These are phyloP conservation scores for Campylomormyrus numenius DNA, from an alignment of 2,113 vertebrate species.

Conservation along the genomic window DNA sequence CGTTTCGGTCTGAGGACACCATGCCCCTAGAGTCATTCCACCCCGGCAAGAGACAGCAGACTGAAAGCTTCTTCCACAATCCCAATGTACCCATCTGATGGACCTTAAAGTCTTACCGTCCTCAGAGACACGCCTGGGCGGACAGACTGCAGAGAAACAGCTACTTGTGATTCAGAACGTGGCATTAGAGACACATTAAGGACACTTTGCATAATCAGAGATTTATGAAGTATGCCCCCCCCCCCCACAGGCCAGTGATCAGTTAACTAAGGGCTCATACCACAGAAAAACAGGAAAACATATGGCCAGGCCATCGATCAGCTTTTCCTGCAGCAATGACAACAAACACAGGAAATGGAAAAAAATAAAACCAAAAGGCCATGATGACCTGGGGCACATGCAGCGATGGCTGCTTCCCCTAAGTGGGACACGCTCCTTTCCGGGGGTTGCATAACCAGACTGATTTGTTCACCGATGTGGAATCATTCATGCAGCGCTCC, in stretches of 20 bases:
- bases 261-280: background rate
- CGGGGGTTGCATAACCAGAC: background rate
- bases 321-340: conserved; percentile 34
- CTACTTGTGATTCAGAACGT: background rate
- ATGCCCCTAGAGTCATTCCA: background rate
- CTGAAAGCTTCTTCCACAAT: background rate
- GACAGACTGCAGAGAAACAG: background rate
- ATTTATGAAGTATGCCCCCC: background rate
- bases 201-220: background rate
- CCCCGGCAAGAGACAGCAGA: too few species aligned
- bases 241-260: background rate
- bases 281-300: background rate
- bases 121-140: background rate
- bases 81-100: background rate
- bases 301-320: conserved; percentile 29
- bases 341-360: conserved; percentile 12
- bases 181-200: background rate
- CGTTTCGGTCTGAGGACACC: background rate
- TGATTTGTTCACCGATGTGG: conserved; percentile 17
- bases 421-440: conserved; percentile 2
- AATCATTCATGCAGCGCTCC: conserved; percentile 21
- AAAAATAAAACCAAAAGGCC: background rate
- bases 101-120: background rate
- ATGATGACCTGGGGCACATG: background rate
- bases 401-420: conserved; percentile 6